phyloP scores from a whole-genome alignment of 2,113 vertebrate genomes.

The Procavia capensis region DNA sequence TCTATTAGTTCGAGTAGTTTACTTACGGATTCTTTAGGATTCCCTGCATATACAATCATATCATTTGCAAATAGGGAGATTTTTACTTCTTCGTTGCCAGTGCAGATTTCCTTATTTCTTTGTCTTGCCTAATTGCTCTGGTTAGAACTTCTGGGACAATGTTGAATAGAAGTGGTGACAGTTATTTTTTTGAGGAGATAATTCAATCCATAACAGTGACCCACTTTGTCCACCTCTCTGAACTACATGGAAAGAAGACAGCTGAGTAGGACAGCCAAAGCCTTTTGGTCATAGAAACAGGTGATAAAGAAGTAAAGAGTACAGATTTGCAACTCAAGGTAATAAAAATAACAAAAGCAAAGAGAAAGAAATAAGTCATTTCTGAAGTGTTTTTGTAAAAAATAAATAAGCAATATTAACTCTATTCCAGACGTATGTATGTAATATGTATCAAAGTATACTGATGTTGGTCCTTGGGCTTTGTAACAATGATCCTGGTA shows the following conservation, averaged over 20 bases:
- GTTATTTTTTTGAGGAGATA: background rate
- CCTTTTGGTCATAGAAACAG: conserved; percentile 19
- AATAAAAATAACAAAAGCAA: conserved; percentile 47
- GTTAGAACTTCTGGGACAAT: too few species aligned
- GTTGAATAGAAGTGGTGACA: too few species aligned
- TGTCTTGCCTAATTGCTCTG: too few species aligned
- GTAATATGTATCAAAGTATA: background rate
- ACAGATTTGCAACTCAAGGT: conserved; percentile 11
- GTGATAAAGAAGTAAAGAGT: conserved; percentile 37
- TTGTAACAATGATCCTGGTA: background rate
- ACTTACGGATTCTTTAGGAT: too few species aligned
- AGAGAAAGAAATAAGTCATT: conserved; percentile 1
- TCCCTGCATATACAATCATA: too few species aligned
- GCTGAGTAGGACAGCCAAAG: background rate
- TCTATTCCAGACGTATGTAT: conserved; percentile 17
- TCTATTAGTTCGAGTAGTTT: too few species aligned
- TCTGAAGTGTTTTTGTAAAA: background rate
- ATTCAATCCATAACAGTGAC: background rate
- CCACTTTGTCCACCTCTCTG: conserved; percentile 33
- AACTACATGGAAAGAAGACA: conserved; percentile 42
- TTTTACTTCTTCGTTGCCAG: too few species aligned
- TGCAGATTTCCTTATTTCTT: too few species aligned
- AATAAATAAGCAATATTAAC: conserved; percentile 19
- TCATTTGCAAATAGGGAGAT: too few species aligned
- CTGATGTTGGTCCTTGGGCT: background rate